A percentile compares a stretch with the other conserved stretches of the same genome.
phyloP scores from a whole-genome alignment of 2,888 invertebrate species.

The Nasonovia ribisnigri region DNA sequence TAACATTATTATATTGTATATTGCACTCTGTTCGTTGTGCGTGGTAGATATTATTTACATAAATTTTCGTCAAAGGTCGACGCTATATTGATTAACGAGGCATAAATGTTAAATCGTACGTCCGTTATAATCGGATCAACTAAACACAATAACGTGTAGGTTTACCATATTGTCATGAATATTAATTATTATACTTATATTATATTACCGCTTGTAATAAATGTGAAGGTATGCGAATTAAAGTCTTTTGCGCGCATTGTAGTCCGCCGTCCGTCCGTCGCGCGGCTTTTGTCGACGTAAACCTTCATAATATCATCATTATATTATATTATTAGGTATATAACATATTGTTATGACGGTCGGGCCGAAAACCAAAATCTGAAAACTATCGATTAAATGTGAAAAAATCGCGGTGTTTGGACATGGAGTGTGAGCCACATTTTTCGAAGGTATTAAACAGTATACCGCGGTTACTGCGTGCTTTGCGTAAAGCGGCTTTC shows the following conservation, averaged over 20 bases:
- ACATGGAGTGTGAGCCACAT: too few relatives aligned
- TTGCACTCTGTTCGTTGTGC: neutral
- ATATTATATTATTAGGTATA: too few relatives aligned
- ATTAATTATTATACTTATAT: neutral
- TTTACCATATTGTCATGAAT: neutral
- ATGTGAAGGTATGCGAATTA: neutral
- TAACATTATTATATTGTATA: neutral
- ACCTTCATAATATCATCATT: neutral
- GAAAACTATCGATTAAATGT: too few relatives aligned
- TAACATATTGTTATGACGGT: too few relatives aligned
- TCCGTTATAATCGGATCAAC: neutral
- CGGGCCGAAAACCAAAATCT: too few relatives aligned
- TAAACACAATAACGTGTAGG: neutral
- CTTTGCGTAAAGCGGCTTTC: too few relatives aligned
- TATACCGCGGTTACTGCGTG: too few relatives aligned
- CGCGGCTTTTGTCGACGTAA: neutral
- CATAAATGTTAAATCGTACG: neutral
- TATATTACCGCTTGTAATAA: too few relatives aligned
- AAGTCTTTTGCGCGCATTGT: neutral
- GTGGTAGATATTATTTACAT: neutral
- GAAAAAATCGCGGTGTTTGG: too few relatives aligned
- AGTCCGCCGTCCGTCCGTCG: too few relatives aligned
- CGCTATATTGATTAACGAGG: neutral
- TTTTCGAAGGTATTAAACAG: too few relatives aligned
- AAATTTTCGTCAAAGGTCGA: neutral